These are phyloP conservation scores for Thaumetopoea pityocampa DNA, from an alignment of 1,140 invertebrate species.

Conservation along the genomic window DNA sequence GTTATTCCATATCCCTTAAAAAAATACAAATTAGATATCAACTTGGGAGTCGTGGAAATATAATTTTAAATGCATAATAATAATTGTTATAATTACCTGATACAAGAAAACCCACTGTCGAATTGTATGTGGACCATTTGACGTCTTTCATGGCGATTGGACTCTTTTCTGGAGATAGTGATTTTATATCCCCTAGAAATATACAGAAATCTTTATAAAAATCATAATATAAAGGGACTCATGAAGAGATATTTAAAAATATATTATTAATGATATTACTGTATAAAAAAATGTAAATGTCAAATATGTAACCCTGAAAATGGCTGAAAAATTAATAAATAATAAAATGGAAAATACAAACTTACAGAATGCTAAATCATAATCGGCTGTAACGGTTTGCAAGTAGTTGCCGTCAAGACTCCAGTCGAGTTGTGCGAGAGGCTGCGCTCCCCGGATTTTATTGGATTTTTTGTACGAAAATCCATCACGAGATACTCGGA, in stretches of 20 bases:
- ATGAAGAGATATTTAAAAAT: no score
- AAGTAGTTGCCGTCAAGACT: conserved; percentile 91
- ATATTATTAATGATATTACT: no score
- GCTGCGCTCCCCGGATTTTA: conserved; percentile 89
- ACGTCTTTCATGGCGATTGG: conserved; percentile 92
- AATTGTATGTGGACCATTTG: conserved; percentile 91
- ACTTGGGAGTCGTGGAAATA: neutral
- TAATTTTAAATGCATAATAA: neutral
- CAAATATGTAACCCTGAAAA: no score
- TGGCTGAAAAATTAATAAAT: conserved; percentile 2
- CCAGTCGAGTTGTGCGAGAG: conserved; percentile 92
- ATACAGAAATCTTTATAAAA: conserved; percentile 8
- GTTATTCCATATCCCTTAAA: conserved; percentile 91
- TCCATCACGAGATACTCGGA: conserved; percentile 88
- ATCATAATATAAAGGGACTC: no score
- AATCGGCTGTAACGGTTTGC: conserved; percentile 94
- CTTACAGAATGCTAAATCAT: conserved; percentile 93
- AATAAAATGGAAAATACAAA: conserved; percentile 18
- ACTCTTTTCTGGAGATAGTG: conserved; percentile 88
- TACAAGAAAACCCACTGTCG: conserved; percentile 88
- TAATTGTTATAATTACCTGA: conserved; percentile 77
- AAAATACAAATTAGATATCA: neutral
- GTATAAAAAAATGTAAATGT: no score
- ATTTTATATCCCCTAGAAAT: conserved; percentile 88
- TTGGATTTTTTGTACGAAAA: conserved; percentile 92